Conservation (phyloP, 23 tunicate genomes). For the Styela plicata region DNA sequence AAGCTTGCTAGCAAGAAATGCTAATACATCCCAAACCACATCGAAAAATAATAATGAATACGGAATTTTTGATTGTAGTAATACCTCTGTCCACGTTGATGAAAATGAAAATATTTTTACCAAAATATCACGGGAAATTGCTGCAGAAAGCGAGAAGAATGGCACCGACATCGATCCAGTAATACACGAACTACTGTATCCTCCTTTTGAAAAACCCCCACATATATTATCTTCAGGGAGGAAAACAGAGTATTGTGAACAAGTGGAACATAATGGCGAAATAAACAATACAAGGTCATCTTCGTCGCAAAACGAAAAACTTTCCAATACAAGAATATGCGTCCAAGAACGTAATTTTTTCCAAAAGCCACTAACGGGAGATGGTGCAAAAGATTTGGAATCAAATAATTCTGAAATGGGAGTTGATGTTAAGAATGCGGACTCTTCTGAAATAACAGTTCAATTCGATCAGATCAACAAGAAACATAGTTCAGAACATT, state of each 20-base stretch:
- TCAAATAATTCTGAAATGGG: background rate
- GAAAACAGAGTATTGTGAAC: background rate
- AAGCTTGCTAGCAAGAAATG: background rate
- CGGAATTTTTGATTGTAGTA: background rate
- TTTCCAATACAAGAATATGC: background rate
- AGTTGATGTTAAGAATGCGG: background rate
- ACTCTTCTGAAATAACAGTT: no score
- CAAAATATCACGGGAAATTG: conserved; percentile 1
- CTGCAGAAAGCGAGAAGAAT: background rate
- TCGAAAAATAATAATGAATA: background rate
- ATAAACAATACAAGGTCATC: background rate
- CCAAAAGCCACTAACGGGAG: background rate
- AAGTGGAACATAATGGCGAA: no score
- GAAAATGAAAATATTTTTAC: conserved; percentile 1
- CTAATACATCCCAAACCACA: no score
- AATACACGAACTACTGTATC: background rate
- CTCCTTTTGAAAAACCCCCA: background rate
- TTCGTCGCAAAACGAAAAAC: background rate
- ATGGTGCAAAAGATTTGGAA: background rate
- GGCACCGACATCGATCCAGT: background rate
- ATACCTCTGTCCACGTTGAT: background rate
- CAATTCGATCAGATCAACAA: no score
- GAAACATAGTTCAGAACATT: background rate
- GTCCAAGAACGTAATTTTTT: background rate
- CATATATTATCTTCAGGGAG: background rate